Evolutionary conservation across 1,140 invertebrate genomes (phyloP).

Genomic region (Apis dorsata): DNA sequence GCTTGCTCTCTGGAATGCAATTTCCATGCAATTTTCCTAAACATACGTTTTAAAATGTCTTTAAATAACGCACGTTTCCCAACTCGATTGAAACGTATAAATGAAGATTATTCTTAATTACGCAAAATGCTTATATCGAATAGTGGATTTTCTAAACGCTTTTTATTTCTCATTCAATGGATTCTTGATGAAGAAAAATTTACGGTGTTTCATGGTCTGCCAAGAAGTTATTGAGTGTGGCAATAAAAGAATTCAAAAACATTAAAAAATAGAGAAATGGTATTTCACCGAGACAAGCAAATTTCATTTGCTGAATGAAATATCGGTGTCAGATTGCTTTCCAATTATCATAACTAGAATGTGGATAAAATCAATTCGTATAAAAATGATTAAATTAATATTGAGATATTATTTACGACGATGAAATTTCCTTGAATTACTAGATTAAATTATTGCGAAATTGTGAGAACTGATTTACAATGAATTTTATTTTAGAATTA

Average conservation of each 20-base stretch:
- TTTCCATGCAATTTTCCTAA: not conserved
- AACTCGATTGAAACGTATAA: too few species aligned
- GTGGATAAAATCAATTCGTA: not conserved
- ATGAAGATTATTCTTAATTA: too few species aligned
- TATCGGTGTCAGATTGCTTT: not conserved
- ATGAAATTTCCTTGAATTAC: not conserved
- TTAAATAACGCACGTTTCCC: too few species aligned
- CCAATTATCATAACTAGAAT: conserved; percentile 1
- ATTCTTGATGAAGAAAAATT: not conserved
- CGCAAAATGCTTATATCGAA: not conserved
- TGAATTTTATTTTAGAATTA: too few species aligned
- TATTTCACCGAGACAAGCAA: not conserved
- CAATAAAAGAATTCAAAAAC: not conserved
- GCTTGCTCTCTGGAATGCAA: not conserved
- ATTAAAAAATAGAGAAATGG: not conserved
- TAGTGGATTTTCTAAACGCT: not conserved
- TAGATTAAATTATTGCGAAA: too few species aligned
- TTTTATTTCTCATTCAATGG: not conserved
- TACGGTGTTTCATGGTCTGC: not conserved
- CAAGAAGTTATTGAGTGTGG: not conserved
- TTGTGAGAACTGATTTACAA: too few species aligned
- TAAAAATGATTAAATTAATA: not conserved
- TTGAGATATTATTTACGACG: not conserved
- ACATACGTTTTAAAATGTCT: too few species aligned
- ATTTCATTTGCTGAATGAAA: conserved; percentile 20